Percentiles rank a stretch among this genome's conserved stretches.
These are phyloP conservation scores for Corythaeola cristata DNA, from an alignment of 2,113 vertebrate genomes.

Conservation along the genomic window DNA sequence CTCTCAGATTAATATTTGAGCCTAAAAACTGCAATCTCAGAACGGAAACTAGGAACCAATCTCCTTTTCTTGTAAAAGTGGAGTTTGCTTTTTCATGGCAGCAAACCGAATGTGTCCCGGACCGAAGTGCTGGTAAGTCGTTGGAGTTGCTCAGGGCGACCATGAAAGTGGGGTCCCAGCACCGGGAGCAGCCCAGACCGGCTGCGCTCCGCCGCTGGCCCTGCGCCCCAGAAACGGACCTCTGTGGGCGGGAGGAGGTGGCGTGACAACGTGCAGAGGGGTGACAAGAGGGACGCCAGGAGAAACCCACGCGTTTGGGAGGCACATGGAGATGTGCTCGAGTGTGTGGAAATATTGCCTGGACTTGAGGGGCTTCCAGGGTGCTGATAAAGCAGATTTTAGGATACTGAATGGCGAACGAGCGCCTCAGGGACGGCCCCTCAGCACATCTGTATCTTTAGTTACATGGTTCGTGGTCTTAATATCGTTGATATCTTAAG, in stretches of 20 bases:
- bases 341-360: not conserved
- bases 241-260: not conserved
- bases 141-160: not conserved
- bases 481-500: not conserved
- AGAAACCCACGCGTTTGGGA: fast-evolving
- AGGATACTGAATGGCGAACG: not conserved
- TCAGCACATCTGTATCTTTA: not conserved
- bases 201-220: not conserved
- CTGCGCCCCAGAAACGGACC: fast-evolving
- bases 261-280: not conserved
- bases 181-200: fast-evolving
- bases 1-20: not conserved
- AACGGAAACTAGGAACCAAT: not conserved
- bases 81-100: not conserved
- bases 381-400: not conserved
- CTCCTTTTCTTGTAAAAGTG: not conserved
- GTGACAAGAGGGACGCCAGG: not conserved
- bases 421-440: not conserved
- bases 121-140: not conserved
- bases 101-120: not conserved
- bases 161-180: not conserved
- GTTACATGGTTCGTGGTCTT: not conserved
- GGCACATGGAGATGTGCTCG: not conserved
- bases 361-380: too few relatives aligned
- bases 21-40: not conserved